Conservation (phyloP, 2,797 vertebrate genomes). For the Bradypus variegatus region DNA sequence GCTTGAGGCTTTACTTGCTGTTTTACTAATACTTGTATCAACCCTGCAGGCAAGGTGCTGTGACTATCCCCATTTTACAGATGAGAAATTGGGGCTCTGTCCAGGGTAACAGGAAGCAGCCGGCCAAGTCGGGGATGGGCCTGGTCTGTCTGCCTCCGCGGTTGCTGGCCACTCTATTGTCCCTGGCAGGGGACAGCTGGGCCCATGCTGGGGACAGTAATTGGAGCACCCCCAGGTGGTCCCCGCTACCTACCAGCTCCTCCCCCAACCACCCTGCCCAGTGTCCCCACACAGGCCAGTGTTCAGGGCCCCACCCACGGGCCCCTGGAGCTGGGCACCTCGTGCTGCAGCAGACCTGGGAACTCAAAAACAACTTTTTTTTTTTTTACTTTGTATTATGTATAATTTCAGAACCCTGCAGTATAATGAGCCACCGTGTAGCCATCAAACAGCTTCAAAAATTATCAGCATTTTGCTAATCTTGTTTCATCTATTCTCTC, state of each 20-base stretch:
- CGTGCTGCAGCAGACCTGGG: background rate
- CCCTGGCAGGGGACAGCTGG: background rate
- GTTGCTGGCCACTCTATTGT: background rate
- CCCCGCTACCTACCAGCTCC: background rate
- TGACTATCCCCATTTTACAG: background rate
- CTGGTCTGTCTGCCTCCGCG: background rate
- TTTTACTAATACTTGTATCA: background rate
- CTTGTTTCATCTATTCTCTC: conserved; percentile 1
- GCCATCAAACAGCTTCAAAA: conserved; percentile 9
- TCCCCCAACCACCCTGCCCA: background rate
- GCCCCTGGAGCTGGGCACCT: background rate
- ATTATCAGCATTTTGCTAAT: background rate
- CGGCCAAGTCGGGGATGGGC: no score
- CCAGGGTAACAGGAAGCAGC: background rate
- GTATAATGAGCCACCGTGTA: background rate
- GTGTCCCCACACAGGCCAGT: background rate
- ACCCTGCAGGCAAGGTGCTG: background rate
- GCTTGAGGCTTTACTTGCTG: background rate
- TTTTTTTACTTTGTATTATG: background rate
- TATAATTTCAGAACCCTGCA: background rate
- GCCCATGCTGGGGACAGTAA: background rate
- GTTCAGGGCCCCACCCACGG: background rate
- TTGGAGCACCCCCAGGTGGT: background rate
- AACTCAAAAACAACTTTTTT: background rate
- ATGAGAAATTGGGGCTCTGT: background rate